phyloP scores from a whole-genome alignment of 1,140 invertebrate genomes.

The Rhagoletis zephyria region DNA sequence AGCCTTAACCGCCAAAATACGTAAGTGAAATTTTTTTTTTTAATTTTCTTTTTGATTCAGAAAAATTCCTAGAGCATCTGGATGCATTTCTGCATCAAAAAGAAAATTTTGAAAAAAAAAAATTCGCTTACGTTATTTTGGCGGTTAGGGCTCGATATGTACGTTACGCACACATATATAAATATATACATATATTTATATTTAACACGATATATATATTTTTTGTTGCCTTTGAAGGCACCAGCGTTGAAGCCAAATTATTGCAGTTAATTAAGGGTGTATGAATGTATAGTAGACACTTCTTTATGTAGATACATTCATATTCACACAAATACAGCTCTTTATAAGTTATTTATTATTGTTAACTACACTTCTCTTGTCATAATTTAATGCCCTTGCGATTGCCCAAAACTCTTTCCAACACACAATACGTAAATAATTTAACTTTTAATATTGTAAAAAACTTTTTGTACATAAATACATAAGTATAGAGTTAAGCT shows the following conservation, averaged over 20 bases:
- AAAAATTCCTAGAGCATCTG: too few species aligned
- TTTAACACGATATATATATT: too few species aligned
- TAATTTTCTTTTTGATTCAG: too few species aligned
- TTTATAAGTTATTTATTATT: neutral
- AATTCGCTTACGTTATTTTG: too few species aligned
- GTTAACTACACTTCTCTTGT: conserved; percentile 1
- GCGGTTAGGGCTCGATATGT: too few species aligned
- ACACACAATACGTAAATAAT: neutral
- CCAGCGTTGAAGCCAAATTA: neutral
- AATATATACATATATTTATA: too few species aligned
- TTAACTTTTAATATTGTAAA: neutral
- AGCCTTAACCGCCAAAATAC: too few species aligned
- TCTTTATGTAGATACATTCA: neutral
- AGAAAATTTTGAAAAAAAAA: too few species aligned
- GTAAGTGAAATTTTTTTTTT: too few species aligned
- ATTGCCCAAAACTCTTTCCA: conserved; percentile 29
- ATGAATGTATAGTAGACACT: neutral
- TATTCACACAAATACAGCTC: neutral
- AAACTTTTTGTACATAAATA: neutral
- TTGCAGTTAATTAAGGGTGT: neutral
- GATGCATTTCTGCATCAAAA: too few species aligned
- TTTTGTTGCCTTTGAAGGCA: neutral
- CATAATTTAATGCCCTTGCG: neutral
- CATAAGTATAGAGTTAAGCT: conserved; percentile 12
- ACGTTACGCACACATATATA: too few species aligned